These are phyloP conservation scores for Neomicropteryx cornuta DNA, from an alignment of 1,140 invertebrate genomes.

Conservation along the genomic window DNA sequence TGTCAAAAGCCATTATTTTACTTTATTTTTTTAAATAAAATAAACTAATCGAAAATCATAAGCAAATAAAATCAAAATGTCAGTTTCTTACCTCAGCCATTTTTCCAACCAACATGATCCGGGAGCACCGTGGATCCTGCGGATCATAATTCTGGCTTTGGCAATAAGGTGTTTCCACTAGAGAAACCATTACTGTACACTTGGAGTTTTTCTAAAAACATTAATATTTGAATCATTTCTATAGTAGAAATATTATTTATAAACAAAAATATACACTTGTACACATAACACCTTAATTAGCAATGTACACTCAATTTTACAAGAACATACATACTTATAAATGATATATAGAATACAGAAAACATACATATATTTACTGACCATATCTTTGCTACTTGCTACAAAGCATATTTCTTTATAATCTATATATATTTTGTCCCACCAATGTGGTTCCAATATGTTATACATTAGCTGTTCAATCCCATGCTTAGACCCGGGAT, in stretches of 20 bases:
- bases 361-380: no score
- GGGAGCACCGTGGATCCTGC: slow-evolving; percentile 70
- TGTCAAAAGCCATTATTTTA: not conserved
- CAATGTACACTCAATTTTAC: no score
- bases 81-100: slow-evolving; percentile 47
- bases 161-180: slow-evolving; percentile 60
- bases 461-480: no score
- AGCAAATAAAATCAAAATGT: not conserved
- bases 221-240: slow-evolving; percentile 4
- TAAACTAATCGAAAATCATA: not conserved
- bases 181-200: slow-evolving; percentile 52
- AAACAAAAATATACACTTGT: no score
- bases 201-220: slow-evolving; percentile 47
- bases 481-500: no score
- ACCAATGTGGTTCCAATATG: no score
- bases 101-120: slow-evolving; percentile 58
- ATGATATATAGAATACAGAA: no score
- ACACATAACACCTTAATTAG: no score
- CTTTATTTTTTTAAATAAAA: not conserved
- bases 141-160: slow-evolving; percentile 51
- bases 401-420: no score
- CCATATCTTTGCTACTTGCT: no score
- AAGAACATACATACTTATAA: no score
- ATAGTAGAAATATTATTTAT: not conserved
- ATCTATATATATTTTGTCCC: no score